These are phyloP conservation scores for Scylla paramamosain DNA, from an alignment of 1,140 invertebrate species.

Conservation along the genomic window DNA sequence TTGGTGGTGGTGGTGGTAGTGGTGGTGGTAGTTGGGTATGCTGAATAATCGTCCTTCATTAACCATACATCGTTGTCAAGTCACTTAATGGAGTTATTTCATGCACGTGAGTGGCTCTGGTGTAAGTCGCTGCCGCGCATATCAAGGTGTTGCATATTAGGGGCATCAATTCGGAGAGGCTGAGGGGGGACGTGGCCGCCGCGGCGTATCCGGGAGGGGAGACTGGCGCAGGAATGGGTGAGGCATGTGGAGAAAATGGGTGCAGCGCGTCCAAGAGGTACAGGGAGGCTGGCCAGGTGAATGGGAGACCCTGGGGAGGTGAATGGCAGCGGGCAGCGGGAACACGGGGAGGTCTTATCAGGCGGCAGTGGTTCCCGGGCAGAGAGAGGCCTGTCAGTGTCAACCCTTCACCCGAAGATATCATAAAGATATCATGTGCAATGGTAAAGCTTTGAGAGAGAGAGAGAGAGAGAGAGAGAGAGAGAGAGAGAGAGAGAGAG, in stretches of 20 bases:
- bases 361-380: not conserved
- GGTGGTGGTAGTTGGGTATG: too few species aligned
- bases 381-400: not conserved
- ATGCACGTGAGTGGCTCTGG: not conserved
- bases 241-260: not conserved
- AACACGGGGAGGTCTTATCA: too few species aligned
- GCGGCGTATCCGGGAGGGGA: not conserved
- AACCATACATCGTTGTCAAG: not conserved
- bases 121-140: not conserved
- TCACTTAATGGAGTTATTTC: constrained; percentile 23
- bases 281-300: not conserved
- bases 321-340: not conserved
- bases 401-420: too few species aligned
- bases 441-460: not conserved
- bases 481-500: constrained; percentile 21
- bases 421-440: not conserved
- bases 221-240: not conserved
- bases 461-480: not conserved
- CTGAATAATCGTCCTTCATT: too few species aligned
- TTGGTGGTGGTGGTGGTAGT: not conserved
- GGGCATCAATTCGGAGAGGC: not conserved
- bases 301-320: not conserved
- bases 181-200: not conserved
- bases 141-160: not conserved
- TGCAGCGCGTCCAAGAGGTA: not conserved